Percentiles rank a stretch among this genome's conserved stretches.
Evolutionary conservation across 2,888 invertebrate species (phyloP).

Genomic region (Platycheirus rosarum): DNA sequence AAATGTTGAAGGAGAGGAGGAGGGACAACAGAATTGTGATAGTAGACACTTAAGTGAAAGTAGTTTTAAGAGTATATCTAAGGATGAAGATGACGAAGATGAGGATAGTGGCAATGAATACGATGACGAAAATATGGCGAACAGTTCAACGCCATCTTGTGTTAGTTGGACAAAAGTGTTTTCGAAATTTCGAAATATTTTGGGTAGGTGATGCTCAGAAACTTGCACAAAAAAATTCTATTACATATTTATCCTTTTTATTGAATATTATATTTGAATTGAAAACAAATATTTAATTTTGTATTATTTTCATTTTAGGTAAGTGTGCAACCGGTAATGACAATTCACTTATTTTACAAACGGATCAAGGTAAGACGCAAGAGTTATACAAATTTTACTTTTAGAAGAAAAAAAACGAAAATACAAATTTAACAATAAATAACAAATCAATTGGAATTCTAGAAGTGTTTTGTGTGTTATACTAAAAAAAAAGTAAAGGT

Average conservation of each 20-base stretch:
- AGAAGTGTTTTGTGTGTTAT: background rate
- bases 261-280: background rate
- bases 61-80: slow-evolving; percentile 68
- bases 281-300: background rate
- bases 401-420: background rate
- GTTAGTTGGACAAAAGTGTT: slow-evolving; percentile 80
- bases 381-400: slow-evolving; percentile 50
- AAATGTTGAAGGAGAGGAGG: slow-evolving; percentile 33
- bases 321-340: slow-evolving; percentile 74
- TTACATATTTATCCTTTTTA: slow-evolving; percentile 20
- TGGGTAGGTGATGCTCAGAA: slow-evolving; percentile 72
- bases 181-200: slow-evolving; percentile 75
- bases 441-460: slow-evolving; percentile 47
- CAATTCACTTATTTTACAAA: slow-evolving; percentile 66
- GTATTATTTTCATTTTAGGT: slow-evolving; percentile 37
- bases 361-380: slow-evolving; percentile 66
- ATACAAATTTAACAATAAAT: background rate
- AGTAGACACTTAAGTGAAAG: slow-evolving; percentile 69
- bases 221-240: too few relatives aligned
- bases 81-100: slow-evolving; percentile 50
- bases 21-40: slow-evolving; percentile 74
- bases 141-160: slow-evolving; percentile 78
- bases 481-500: too few relatives aligned
- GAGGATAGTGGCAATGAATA: slow-evolving; percentile 42
- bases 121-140: slow-evolving; percentile 74